phyloP scores from a whole-genome alignment of 2,888 invertebrate genomes.

The Lithophane socia region DNA sequence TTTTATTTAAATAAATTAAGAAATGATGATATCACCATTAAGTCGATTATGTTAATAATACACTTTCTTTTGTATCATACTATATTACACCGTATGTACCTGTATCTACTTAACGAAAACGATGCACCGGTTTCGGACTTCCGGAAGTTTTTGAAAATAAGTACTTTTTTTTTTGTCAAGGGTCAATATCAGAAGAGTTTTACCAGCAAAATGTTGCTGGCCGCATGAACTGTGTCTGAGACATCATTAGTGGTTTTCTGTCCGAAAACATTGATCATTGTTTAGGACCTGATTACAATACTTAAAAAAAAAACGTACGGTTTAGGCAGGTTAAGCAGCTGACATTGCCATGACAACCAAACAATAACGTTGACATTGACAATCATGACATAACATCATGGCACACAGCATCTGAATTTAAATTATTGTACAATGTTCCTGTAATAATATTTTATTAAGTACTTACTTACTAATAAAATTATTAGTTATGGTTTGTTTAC shows the following conservation, averaged over 20 bases:
- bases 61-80: constrained; percentile 3
- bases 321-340: no score
- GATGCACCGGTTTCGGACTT: not conserved
- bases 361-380: constrained; percentile 35
- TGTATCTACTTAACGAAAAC: not conserved
- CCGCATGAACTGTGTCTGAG: no score
- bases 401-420: constrained; percentile 2
- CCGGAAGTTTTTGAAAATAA: no score
- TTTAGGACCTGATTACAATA: no score
- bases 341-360: not conserved
- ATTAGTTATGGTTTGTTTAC: constrained; percentile 37
- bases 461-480: not conserved
- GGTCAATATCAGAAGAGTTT: no score
- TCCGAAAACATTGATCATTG: no score
- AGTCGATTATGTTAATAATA: no score
- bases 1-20: not conserved
- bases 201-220: no score
- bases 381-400: constrained; percentile 5
- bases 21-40: constrained; percentile 6
- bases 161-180: no score
- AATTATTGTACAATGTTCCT: constrained; percentile 16
- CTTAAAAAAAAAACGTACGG: no score
- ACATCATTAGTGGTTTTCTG: no score
- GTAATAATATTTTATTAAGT: constrained; percentile 34
- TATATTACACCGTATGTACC: no score